A percentile compares a stretch with the other conserved stretches of the same genome.
Evolutionary conservation across 2,888 invertebrate genomes (phyloP).

Genomic region (Agriotes lineatus): DNA sequence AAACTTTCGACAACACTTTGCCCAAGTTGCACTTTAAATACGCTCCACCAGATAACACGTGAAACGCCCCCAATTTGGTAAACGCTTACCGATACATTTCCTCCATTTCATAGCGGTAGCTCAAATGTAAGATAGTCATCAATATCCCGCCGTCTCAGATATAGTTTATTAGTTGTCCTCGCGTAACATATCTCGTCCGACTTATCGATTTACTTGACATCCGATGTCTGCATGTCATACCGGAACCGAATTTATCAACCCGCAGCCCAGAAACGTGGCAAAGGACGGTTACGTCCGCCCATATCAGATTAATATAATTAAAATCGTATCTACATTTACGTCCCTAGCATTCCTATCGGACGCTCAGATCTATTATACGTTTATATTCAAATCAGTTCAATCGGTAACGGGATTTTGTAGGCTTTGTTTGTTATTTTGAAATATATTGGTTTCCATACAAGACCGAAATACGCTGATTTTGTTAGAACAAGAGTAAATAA

Average conservation of each 20-base stretch:
- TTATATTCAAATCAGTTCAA: conserved; percentile 39
- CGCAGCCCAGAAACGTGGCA: background rate
- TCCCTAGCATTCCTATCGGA: background rate
- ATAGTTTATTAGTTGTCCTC: conserved; percentile 22
- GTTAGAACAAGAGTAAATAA: conserved; percentile 35
- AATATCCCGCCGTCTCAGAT: conserved; percentile 12
- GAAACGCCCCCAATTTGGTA: conserved; percentile 30
- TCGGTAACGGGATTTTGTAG: conserved; percentile 30
- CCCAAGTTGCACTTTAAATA: conserved; percentile 28
- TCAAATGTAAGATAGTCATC: conserved; percentile 23
- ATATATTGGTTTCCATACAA: conserved; percentile 34
- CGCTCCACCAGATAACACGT: conserved; percentile 24
- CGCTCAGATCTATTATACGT: conserved; percentile 31
- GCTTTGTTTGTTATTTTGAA: conserved; percentile 36
- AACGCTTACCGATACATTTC: conserved; percentile 24
- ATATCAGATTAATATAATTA: background rate
- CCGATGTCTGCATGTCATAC: conserved; percentile 17
- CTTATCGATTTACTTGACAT: conserved; percentile 1
- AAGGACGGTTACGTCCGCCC: background rate
- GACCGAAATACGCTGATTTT: conserved; percentile 34
- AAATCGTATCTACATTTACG: conserved; percentile 4
- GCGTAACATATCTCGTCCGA: background rate
- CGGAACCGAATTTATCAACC: conserved; percentile 12
- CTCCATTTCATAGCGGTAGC: conserved; percentile 5
- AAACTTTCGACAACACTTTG: conserved; percentile 35